A percentile compares a stretch with the other conserved stretches of the same genome.
These are phyloP conservation scores for Steatornis caripensis DNA, from an alignment of 2,113 vertebrate genomes.

Conservation along the genomic window DNA sequence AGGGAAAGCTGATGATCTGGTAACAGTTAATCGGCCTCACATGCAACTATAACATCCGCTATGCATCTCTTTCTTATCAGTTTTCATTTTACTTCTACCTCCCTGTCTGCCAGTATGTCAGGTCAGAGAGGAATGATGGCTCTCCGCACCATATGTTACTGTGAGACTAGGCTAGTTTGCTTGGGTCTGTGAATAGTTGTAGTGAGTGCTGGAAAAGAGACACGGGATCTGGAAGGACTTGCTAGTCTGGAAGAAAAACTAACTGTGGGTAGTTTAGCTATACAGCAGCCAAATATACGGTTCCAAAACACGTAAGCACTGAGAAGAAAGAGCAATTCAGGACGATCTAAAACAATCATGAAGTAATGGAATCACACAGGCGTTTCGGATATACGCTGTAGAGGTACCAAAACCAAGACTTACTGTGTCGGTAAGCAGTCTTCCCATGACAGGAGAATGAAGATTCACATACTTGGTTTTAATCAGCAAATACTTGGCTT, in stretches of 20 bases:
- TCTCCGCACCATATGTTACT: neutral
- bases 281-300: neutral
- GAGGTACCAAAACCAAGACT: neutral
- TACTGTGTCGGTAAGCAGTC: neutral
- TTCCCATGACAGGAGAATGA: neutral
- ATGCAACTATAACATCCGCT: neutral
- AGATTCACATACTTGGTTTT: neutral
- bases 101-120: neutral
- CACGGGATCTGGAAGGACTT: neutral
- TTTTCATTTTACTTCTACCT: neutral
- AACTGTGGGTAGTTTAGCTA: neutral
- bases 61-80: neutral
- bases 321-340: neutral
- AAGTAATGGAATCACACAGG: neutral
- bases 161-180: no score
- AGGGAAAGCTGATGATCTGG: neutral
- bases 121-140: neutral
- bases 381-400: neutral
- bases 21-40: neutral
- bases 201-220: neutral
- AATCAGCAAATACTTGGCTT: neutral
- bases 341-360: neutral
- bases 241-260: neutral
- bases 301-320: neutral
- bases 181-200: neutral